Evolutionary conservation across 1,140 invertebrate genomes (phyloP).

Genomic region (Caenorhabditis remanei): DNA sequence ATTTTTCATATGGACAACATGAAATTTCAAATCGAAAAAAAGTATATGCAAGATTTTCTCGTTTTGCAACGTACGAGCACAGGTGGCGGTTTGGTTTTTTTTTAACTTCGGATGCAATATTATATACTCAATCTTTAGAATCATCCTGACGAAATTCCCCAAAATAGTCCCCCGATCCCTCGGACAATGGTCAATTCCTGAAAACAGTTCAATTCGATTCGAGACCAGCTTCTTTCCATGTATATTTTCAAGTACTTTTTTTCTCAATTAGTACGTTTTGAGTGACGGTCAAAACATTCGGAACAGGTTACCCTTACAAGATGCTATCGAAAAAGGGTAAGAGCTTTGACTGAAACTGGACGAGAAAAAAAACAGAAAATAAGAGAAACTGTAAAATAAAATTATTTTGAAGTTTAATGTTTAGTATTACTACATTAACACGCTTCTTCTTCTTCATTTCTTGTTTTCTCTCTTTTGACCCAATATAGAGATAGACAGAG

Average conservation of each 20-base stretch:
- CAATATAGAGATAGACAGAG: background rate
- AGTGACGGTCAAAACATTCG: background rate
- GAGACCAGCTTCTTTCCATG: background rate
- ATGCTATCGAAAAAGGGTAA: conserved; percentile 9
- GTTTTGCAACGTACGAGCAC: too few species aligned
- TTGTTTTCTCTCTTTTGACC: background rate
- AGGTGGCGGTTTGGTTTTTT: too few species aligned
- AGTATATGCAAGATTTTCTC: too few species aligned
- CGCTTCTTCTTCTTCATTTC: background rate
- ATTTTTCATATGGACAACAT: too few species aligned
- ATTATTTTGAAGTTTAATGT: background rate
- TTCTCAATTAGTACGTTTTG: conserved; percentile 7
- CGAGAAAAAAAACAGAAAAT: background rate
- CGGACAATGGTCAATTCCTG: too few species aligned
- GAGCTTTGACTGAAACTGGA: conserved; percentile 20
- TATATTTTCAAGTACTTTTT: conserved; percentile 6
- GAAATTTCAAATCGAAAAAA: too few species aligned
- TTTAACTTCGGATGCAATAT: too few species aligned
- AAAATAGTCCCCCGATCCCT: too few species aligned
- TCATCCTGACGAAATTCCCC: too few species aligned
- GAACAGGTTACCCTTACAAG: background rate
- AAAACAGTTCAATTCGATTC: background rate
- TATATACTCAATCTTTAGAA: too few species aligned
- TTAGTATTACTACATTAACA: background rate
- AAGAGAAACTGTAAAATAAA: background rate